Evolutionary conservation across 2,888 invertebrate species (phyloP), one percentile per base, ranked within the genome.

Genomic region (Pedicia rivosa): DNA sequence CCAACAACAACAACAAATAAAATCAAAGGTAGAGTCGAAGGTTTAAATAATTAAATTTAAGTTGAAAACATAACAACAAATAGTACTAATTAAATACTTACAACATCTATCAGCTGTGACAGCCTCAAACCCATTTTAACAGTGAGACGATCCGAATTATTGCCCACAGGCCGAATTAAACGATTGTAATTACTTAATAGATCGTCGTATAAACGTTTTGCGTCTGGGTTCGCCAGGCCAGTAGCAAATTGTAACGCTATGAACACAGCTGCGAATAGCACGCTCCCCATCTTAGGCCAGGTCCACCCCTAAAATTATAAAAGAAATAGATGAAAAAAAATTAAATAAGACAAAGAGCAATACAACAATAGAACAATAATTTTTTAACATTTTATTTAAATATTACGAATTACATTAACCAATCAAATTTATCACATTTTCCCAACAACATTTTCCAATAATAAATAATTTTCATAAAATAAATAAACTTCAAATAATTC

Each of bases 181-280:
- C 90, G 78, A 67, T 94, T 94, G 71, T 94, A 94, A 66, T 88
- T 86, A 53, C 84, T 82, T 54, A 94, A 72, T 50, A 94, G 74
- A 65, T 92, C 91, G 72, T 94, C 91, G 70, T 88, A 91, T 52
- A 91, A 78, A 63, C 90, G 76, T 68, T 88, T 86, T 54, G 88
- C 86, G 62, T 90, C 88, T 61, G 86, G 86, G 71, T 90, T 91
- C 64, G 80, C 81, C 68, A 69, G 69, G 66, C 72, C 76, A 62
- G 74, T 68, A 68, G 72, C 75, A 68, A 76, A 71, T 67, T 75
- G 75, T 65, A 70, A 61, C 73, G 77, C 77, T 75, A 76, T 70
- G 70, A 78, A 66, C 62, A 72, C 66, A 68, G 70, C 69, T 65
- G 72, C 71, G 65, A 73, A 67, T 64, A 73, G 66, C 70, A 72